A percentile compares a stretch with the other conserved stretches of the same genome.
phyloP scores from a whole-genome alignment of 2,888 invertebrate species.

The Eurytoma adleriae region DNA sequence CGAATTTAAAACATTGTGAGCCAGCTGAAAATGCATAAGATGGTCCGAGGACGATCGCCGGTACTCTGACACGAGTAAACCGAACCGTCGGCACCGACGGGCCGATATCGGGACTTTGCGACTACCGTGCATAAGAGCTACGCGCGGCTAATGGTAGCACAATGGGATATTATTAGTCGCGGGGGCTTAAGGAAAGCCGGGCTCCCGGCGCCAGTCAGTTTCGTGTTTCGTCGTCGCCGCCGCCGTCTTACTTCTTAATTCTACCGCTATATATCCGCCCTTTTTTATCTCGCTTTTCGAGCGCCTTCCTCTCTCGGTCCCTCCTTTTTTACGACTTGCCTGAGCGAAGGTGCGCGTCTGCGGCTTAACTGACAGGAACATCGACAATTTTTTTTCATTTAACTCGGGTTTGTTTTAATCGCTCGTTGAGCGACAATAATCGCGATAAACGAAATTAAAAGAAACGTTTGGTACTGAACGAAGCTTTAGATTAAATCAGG shows the following conservation, averaged over 20 bases:
- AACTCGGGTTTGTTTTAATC: too few species aligned
- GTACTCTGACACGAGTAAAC: too few species aligned
- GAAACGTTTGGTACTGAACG: too few species aligned
- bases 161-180: constrained; percentile 73
- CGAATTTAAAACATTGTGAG: too few species aligned
- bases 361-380: too few species aligned
- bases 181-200: constrained; percentile 61
- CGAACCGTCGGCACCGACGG: too few species aligned
- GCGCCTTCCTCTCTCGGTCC: background rate
- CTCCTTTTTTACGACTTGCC: constrained; percentile 41
- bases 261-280: constrained; percentile 46
- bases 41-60: too few species aligned
- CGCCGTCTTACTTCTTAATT: constrained; percentile 65
- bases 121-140: background rate
- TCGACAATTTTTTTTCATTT: too few species aligned
- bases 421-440: too few species aligned
- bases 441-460: too few species aligned
- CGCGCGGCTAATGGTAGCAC: constrained; percentile 71
- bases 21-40: constrained; percentile 5
- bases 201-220: constrained; percentile 71
- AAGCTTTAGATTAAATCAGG: too few species aligned
- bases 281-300: constrained; percentile 1
- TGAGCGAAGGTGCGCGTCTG: background rate
- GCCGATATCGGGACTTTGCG: background rate
- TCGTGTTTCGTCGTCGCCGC: constrained; percentile 70